These are phyloP conservation scores for Todus mexicanus DNA, from an alignment of 2,797 vertebrate genomes.

Conservation along the genomic window DNA sequence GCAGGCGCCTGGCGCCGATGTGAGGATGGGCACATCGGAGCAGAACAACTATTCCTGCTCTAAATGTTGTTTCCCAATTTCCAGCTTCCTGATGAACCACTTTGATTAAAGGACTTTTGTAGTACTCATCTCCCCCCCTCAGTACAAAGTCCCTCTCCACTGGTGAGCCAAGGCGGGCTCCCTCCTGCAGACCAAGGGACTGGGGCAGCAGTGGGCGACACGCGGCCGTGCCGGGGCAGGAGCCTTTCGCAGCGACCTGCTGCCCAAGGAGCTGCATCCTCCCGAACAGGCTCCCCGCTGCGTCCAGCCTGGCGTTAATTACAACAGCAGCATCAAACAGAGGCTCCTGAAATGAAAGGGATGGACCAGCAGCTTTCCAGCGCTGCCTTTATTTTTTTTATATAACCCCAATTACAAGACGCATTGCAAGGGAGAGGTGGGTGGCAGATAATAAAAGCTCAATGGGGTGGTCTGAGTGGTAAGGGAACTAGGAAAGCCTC, in stretches of 20 bases:
- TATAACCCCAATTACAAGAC: not conserved
- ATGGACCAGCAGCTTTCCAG: not conserved
- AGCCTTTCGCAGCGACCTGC: not conserved
- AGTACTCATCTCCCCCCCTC: not conserved
- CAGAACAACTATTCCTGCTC: not conserved
- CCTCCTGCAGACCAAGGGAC: not conserved
- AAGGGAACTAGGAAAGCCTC: not conserved
- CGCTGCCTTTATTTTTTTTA: not conserved
- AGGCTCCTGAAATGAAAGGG: not conserved
- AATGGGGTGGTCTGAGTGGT: not conserved
- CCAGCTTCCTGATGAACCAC: not conserved
- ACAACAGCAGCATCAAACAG: not conserved
- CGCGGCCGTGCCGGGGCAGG: fast-evolving
- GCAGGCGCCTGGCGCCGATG: fast-evolving
- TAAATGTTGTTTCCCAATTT: fast-evolving
- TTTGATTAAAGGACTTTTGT: not conserved
- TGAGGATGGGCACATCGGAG: not conserved
- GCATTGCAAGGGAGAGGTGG: not conserved
- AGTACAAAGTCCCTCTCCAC: not conserved
- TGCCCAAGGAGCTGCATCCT: not conserved
- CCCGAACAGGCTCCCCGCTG: not conserved
- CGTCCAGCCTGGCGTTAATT: not conserved
- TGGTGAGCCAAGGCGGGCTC: not conserved
- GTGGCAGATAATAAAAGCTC: not conserved
- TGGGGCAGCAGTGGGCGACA: fast-evolving